These are phyloP conservation scores for Heterochromis multidens DNA, from an alignment of 2,113 vertebrate species.

Conservation along the genomic window DNA sequence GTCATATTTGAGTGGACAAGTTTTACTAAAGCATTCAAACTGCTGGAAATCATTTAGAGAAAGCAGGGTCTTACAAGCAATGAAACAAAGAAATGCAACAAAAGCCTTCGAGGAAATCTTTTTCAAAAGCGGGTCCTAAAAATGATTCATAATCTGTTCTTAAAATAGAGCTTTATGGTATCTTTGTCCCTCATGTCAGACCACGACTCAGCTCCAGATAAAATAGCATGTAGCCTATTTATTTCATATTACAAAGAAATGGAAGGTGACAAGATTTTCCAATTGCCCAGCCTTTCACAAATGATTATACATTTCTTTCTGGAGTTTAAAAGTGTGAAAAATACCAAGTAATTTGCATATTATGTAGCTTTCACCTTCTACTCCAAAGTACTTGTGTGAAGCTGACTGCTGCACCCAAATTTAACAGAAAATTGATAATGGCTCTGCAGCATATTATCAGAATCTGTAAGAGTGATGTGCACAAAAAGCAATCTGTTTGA, in stretches of 20 bases:
- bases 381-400: background rate
- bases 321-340: constrained; percentile 22
- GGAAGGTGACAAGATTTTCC: constrained; percentile 31
- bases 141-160: background rate
- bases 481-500: constrained; percentile 61
- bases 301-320: constrained; percentile 21
- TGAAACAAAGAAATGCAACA: background rate
- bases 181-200: background rate
- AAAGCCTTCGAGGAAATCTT: background rate
- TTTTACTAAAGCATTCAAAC: constrained; percentile 46
- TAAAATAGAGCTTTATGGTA: background rate
- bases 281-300: constrained; percentile 35
- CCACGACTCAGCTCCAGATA: background rate
- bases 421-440: constrained; percentile 42
- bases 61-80: background rate
- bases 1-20: constrained; percentile 40
- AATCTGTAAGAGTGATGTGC: constrained; percentile 55
- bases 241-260: constrained; percentile 35
- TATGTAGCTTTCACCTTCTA: background rate
- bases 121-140: background rate
- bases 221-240: constrained; percentile 9
- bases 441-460: constrained; percentile 7
- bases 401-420: constrained; percentile 14
- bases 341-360: constrained; percentile 39
- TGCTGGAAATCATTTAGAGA: background rate